Percentiles rank a stretch among this genome's conserved stretches.
phyloP scores from a whole-genome alignment of 2,888 invertebrate species.

The Agrotis segetum region DNA sequence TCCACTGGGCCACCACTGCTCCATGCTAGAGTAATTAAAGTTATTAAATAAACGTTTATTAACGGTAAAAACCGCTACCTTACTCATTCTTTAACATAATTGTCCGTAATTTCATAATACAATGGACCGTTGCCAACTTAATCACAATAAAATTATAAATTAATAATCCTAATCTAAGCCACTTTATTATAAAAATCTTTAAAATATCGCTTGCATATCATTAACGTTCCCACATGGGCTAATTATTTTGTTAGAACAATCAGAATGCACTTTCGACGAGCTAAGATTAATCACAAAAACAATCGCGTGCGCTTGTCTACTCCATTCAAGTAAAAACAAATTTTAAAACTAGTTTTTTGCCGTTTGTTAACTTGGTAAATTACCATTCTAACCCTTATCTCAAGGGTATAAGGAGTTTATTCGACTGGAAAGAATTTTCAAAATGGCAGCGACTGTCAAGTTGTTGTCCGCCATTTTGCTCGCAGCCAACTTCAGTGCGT shows the following conservation, averaged over 20 bases:
- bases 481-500: conserved; percentile 61
- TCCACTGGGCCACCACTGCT: too few relatives aligned
- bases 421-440: conserved; percentile 11
- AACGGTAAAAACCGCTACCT: background rate
- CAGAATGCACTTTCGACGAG: conserved; percentile 65
- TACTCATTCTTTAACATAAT: conserved; percentile 14
- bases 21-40: conserved; percentile 1
- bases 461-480: conserved; percentile 38
- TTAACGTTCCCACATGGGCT: conserved; percentile 43
- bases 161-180: conserved; percentile 9
- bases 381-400: conserved; percentile 19
- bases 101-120: conserved; percentile 4
- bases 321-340: conserved; percentile 48
- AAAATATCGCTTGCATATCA: conserved; percentile 41
- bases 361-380: background rate
- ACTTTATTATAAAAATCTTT: conserved; percentile 20
- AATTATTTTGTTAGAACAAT: conserved; percentile 50
- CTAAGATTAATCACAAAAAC: conserved; percentile 59
- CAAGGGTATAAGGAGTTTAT: conserved; percentile 12
- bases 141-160: background rate
- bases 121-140: background rate
- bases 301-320: conserved; percentile 55
- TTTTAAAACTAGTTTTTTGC: conserved; percentile 38
- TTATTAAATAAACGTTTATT: background rate
- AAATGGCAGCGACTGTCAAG: conserved; percentile 32